Evolutionary conservation across 2,888 invertebrate genomes (phyloP).

Genomic region (Caenorhabditis drosophilae): DNA sequence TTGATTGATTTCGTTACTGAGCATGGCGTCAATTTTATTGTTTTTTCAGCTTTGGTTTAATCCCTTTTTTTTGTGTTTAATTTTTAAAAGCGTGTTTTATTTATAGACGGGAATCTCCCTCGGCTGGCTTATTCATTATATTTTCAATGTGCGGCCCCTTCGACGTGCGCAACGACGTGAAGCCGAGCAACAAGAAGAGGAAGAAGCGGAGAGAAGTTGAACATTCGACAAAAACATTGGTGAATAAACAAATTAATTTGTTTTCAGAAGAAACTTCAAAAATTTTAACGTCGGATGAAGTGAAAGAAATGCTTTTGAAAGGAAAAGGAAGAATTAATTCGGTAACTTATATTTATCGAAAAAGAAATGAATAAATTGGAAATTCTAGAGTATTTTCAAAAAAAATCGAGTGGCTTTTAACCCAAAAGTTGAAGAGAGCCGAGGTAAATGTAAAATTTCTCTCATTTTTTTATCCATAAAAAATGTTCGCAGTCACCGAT

Average conservation of each 20-base stretch:
- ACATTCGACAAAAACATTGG: not conserved
- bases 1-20: too few species aligned
- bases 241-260: not conserved
- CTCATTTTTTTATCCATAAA: not conserved
- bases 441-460: not conserved
- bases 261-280: slow-evolving; percentile 3
- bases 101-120: too few species aligned
- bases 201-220: slow-evolving; percentile 1
- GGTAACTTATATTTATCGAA: not conserved
- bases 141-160: not conserved
- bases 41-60: too few species aligned
- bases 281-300: not conserved
- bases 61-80: too few species aligned
- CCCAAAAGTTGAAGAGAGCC: slow-evolving; percentile 19
- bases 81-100: too few species aligned
- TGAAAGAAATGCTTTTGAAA: slow-evolving; percentile 3
- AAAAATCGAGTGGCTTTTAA: slow-evolving; percentile 21
- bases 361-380: not conserved
- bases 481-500: not conserved
- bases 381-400: slow-evolving; percentile 5
- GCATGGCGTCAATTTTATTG: too few species aligned
- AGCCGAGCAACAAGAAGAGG: not conserved
- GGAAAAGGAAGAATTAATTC: slow-evolving; percentile 9
- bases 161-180: not conserved
- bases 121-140: slow-evolving; percentile 6